Conservation (phyloP, 2,888 invertebrate species). For the Eulithis testata region DNA sequence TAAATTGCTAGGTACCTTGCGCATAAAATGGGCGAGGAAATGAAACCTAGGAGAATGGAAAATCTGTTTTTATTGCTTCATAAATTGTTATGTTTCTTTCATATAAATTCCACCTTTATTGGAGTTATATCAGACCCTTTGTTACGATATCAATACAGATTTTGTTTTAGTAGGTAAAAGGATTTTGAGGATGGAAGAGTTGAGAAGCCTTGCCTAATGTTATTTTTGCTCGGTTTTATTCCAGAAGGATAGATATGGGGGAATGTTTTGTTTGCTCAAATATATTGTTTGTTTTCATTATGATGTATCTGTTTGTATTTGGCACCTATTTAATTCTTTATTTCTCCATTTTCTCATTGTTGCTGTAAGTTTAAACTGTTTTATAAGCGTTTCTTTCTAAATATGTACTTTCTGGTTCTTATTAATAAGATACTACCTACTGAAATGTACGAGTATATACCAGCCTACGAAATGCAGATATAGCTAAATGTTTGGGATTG, state of each 20-base stretch:
- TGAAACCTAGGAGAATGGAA: conserved; percentile 10
- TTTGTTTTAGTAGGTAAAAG: conserved; percentile 12
- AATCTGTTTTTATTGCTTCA: conserved; percentile 17
- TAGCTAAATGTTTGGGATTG: too few species aligned
- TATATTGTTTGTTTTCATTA: conserved; percentile 17
- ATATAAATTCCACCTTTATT: conserved; percentile 12
- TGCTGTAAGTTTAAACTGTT: background rate
- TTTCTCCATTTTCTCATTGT: background rate
- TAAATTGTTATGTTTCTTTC: conserved; percentile 16
- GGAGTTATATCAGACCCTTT: conserved; percentile 9
- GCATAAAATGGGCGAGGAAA: conserved; percentile 7
- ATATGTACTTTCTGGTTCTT: too few species aligned
- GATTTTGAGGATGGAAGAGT: conserved; percentile 2
- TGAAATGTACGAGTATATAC: too few species aligned
- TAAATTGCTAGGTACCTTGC: conserved; percentile 9
- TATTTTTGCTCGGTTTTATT: conserved; percentile 19
- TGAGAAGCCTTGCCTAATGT: conserved; percentile 12
- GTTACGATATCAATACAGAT: conserved; percentile 14
- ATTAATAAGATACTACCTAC: too few species aligned
- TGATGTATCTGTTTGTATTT: background rate
- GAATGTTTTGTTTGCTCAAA: conserved; percentile 18
- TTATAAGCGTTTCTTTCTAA: too few species aligned
- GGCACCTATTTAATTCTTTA: background rate
- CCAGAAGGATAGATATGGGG: conserved; percentile 20
- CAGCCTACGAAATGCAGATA: too few species aligned